Evolutionary conservation across 2,888 invertebrate genomes (phyloP), one percentile per base, ranked within the genome.

Genomic region (Ormyrus thymus): DNA sequence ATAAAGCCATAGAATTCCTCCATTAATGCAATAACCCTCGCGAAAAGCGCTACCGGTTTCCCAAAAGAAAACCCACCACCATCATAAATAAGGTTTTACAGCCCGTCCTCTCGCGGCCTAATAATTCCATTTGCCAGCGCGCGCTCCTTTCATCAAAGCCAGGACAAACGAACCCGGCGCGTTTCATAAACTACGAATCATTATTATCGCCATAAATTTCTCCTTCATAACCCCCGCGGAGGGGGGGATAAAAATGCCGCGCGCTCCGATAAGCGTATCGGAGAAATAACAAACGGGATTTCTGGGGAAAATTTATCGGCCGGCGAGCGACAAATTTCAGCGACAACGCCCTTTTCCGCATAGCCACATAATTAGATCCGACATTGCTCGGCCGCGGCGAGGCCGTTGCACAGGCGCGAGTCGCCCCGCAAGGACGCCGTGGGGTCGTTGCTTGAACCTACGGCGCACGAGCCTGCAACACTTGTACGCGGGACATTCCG

Each of bases 321-420:
- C 15, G 13, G 4, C 62, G 43, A 45, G 15, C 71, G 55, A 53
- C 59, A 68, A 78, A 73, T 73, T 78, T 69, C 64, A 70, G 68
- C 48, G 74, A 69, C 76, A 79, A 79, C 76, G 78, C 78, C 78
- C 76, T 74, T 76, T 70, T 78, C 78, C 78, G 78, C 78, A 78
- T 76, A 66, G 66, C 64, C 66, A 68, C 64, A 72, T 76, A 79
- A 79, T 72, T 76, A 76, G 72, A 71, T 55, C 48, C 76, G 76
- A 79, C 71, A 79, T 79, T 79, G 65, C 65, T 29, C 29, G 66
- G 13, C 50, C 58, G 13, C 0, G 8, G 13, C 43, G 65, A 79
- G 69, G 74, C 69, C 74, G 70, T 68, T 74, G 61, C 29, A 53
- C 43, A 61, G 48, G 48, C 8, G 29, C 13, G 8, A 1, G 70